Conservation (phyloP, 23 tunicate genomes). For the Ascidia mentula region DNA sequence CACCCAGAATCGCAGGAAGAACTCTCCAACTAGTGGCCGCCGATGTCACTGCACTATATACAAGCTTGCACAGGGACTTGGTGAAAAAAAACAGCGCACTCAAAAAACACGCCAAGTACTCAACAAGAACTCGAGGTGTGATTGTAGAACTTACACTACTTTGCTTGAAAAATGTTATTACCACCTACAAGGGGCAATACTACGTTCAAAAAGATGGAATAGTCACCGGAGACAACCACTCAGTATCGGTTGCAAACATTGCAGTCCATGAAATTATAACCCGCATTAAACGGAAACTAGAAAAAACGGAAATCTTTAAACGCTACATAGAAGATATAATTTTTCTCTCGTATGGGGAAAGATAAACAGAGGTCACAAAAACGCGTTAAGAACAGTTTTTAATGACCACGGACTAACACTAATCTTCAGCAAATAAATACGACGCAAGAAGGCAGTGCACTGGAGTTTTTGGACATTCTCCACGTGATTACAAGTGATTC, state of each 20-base stretch:
- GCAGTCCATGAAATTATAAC: background rate
- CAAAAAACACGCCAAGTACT: background rate
- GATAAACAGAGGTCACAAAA: too few relatives aligned
- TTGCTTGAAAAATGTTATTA: background rate
- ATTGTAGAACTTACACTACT: background rate
- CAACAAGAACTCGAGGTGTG: too few relatives aligned
- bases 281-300: too few relatives aligned
- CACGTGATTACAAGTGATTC: too few relatives aligned
- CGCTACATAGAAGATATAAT: constrained; percentile 7
- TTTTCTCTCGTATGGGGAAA: background rate
- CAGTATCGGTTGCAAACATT: constrained; percentile 8
- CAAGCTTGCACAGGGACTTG: background rate
- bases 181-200: background rate
- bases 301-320: background rate
- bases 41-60: background rate
- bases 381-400: too few relatives aligned
- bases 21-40: background rate
- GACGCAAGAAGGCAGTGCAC: too few relatives aligned
- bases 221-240: background rate
- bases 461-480: too few relatives aligned
- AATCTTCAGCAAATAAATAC: too few relatives aligned
- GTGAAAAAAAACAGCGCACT: background rate
- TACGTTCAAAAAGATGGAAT: background rate
- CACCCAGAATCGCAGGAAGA: too few relatives aligned
- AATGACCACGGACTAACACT: too few relatives aligned